Conservation (phyloP, 2,797 vertebrate genomes). For the Argya squamiceps region DNA sequence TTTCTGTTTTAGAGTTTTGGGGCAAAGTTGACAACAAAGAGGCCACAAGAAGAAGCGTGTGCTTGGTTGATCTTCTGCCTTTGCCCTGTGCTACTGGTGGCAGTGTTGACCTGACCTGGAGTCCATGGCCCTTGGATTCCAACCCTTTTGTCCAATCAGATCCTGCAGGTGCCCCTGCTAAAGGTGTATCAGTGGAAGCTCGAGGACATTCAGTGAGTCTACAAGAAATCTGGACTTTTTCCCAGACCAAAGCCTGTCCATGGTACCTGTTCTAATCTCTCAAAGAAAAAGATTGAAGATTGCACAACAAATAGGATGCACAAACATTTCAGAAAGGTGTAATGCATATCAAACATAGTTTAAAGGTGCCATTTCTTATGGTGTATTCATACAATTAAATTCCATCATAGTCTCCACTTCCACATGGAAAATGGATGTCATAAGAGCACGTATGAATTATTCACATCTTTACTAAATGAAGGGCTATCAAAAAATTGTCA, state of each 20-base stretch:
- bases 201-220: neutral
- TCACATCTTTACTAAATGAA: constrained; percentile 62
- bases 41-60: fast-evolving
- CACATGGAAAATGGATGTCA: constrained; percentile 40
- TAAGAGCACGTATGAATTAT: constrained; percentile 67
- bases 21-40: neutral
- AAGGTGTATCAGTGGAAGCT: neutral
- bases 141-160: neutral
- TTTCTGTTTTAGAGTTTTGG: neutral
- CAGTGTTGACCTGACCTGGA: neutral
- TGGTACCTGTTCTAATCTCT: neutral
- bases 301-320: neutral
- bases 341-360: neutral
- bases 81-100: neutral
- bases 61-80: neutral
- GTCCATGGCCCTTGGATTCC: neutral
- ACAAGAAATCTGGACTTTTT: neutral
- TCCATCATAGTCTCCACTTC: constrained; percentile 50
- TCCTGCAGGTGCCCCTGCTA: neutral
- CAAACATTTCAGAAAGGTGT: neutral
- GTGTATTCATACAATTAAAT: constrained; percentile 49
- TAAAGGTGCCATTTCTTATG: constrained; percentile 20
- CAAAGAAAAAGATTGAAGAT: neutral
- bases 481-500: constrained; percentile 70
- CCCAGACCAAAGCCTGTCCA: neutral